phyloP scores from a whole-genome alignment of 1,140 invertebrate genomes.

The Lucilia sericata region DNA sequence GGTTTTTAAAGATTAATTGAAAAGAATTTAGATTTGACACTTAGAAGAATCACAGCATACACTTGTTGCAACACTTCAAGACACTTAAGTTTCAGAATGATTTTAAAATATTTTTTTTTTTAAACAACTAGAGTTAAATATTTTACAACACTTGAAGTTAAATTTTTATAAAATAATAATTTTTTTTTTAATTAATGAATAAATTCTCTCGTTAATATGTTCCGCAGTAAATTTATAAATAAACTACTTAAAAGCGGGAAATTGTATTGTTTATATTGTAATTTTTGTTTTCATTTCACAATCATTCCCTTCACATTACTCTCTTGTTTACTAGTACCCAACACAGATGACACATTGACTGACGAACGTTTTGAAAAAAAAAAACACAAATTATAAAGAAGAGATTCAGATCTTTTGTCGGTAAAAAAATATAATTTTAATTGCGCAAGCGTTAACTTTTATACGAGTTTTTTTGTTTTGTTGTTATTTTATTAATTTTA shows the following conservation, averaged over 20 bases:
- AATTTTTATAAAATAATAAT: no score
- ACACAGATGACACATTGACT: background rate
- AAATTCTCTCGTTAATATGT: background rate
- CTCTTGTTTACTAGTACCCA: background rate
- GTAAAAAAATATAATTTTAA: background rate
- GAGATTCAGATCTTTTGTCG: background rate
- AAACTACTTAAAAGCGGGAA: slow-evolving; percentile 23
- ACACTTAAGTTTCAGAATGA: no score
- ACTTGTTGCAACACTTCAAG: background rate
- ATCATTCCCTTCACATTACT: background rate
- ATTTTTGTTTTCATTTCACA: background rate
- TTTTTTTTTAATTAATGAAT: background rate
- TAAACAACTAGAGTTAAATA: no score
- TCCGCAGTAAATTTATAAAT: background rate
- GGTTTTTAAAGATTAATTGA: background rate
- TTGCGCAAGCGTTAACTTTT: background rate
- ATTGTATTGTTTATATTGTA: slow-evolving; percentile 8
- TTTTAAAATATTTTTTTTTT: no score
- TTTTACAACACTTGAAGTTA: no score
- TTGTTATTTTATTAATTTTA: background rate
- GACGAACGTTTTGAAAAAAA: no score
- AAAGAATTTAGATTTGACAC: background rate
- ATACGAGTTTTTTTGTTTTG: background rate
- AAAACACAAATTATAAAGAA: no score
- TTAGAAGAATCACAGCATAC: background rate